Conservation (phyloP, 64 coral and sea anemone genomes). For the Hydrozoanthus tunicans region DNA sequence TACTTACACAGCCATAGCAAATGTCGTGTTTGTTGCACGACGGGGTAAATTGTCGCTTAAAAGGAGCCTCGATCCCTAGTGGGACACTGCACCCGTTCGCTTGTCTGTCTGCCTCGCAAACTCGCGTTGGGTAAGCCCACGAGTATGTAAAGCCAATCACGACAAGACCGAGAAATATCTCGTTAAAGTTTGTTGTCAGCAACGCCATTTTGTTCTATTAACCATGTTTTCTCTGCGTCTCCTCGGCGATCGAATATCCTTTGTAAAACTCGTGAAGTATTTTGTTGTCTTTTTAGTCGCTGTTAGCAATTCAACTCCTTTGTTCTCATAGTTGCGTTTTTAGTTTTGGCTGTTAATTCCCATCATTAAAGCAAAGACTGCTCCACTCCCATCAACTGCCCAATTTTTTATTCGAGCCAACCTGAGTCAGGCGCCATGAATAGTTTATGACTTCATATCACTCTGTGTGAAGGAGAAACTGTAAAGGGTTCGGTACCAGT, state of each 20-base stretch:
- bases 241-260: background rate
- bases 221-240: background rate
- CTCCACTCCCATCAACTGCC: background rate
- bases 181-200: constrained; percentile 50
- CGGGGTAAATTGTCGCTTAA: constrained; percentile 82
- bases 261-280: background rate
- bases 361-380: background rate
- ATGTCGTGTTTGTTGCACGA: constrained; percentile 99
- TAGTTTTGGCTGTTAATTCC: background rate
- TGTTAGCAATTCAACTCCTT: background rate
- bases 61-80: constrained; percentile 91
- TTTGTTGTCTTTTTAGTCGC: no score
- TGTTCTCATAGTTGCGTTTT: no score
- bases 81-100: constrained; percentile 93
- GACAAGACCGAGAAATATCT: constrained; percentile 25
- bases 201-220: constrained; percentile 8
- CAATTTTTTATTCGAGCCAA: background rate
- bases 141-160: constrained; percentile 51
- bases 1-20: constrained; percentile 99
- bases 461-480: background rate
- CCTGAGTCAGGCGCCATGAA: constrained; percentile 22
- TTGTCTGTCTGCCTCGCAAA: constrained; percentile 85
- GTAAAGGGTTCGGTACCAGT: constrained; percentile 51
- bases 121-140: constrained; percentile 53
- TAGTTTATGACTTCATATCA: constrained; percentile 57